These are phyloP conservation scores for Bradypodion ventrale DNA, from an alignment of 2,797 vertebrate genomes.

Conservation along the genomic window DNA sequence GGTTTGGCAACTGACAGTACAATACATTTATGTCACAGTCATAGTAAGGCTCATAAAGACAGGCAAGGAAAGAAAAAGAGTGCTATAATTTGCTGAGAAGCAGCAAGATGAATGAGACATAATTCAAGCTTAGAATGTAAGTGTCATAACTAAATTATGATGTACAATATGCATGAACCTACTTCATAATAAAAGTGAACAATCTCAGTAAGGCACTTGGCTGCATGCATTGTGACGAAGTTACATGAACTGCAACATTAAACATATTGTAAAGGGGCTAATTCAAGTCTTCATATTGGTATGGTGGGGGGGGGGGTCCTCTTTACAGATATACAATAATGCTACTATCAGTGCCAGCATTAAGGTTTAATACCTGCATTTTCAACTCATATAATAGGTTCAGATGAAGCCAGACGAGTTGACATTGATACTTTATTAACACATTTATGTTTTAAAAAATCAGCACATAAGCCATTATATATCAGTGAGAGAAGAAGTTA, in stretches of 20 bases:
- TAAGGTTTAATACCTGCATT: background rate
- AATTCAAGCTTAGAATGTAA: conserved; percentile 26
- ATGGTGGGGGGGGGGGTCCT: background rate
- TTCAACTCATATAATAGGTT: background rate
- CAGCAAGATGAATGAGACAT: conserved; percentile 10
- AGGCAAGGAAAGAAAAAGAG: conserved; percentile 10
- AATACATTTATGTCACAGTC: background rate
- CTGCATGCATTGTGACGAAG: conserved; percentile 17
- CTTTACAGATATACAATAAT: conserved; percentile 5
- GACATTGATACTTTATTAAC: conserved; percentile 11
- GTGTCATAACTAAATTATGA: conserved; percentile 17
- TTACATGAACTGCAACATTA: conserved; percentile 4
- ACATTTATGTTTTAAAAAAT: background rate
- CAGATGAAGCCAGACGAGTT: background rate
- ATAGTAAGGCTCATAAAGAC: conserved; percentile 14
- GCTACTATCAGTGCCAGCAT: background rate
- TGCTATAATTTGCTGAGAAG: background rate
- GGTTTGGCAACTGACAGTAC: conserved; percentile 50
- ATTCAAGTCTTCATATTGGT: background rate
- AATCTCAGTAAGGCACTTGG: conserved; percentile 15
- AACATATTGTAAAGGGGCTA: conserved; percentile 20
- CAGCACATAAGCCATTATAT: background rate
- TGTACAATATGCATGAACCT: background rate
- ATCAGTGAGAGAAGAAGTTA: background rate
- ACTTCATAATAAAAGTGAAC: conserved; percentile 20